Percentiles rank a stretch among this genome's conserved stretches.
Conservation (phyloP, 1,140 invertebrate genomes). For the Pissodes strobi region DNA sequence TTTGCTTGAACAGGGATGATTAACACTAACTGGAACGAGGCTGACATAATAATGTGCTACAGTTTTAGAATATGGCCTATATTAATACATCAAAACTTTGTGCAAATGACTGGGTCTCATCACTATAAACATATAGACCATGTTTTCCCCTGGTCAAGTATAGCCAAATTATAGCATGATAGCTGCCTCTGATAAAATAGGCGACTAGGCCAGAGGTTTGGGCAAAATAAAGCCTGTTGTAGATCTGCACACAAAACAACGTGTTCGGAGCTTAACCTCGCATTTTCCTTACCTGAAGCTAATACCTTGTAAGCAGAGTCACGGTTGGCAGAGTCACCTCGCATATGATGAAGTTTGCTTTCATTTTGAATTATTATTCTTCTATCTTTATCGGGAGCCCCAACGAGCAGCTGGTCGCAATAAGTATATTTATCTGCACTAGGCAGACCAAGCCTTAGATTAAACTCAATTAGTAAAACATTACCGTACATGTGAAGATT, state of each 20-base stretch:
- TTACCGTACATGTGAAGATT: background rate
- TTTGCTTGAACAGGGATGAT: too few relatives aligned
- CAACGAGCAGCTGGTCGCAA: slow-evolving; percentile 6
- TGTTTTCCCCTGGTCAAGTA: background rate
- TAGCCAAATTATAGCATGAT: slow-evolving; percentile 13
- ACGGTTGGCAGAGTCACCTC: too few relatives aligned
- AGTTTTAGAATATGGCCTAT: too few relatives aligned
- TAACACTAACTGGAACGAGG: too few relatives aligned
- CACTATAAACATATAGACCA: slow-evolving; percentile 15
- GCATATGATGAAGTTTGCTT: slow-evolving; percentile 9
- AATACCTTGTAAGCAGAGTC: slow-evolving; percentile 5
- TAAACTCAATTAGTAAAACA: slow-evolving; percentile 11
- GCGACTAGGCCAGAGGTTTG: slow-evolving; percentile 1
- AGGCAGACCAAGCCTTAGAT: slow-evolving; percentile 9
- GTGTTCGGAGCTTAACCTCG: background rate
- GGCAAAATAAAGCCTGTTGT: slow-evolving; percentile 27
- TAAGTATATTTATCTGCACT: slow-evolving; percentile 3
- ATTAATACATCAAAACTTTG: too few relatives aligned
- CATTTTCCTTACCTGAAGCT: background rate
- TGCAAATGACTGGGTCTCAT: too few relatives aligned
- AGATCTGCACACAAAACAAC: slow-evolving; percentile 12
- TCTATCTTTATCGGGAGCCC: background rate
- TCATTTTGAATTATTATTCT: background rate
- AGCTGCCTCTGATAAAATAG: slow-evolving; percentile 22
- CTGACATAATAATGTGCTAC: too few relatives aligned